Percentiles rank a stretch among this genome's conserved stretches.
Conservation (phyloP, 2,888 invertebrate genomes). For the Archaeoteleia sp. region DNA sequence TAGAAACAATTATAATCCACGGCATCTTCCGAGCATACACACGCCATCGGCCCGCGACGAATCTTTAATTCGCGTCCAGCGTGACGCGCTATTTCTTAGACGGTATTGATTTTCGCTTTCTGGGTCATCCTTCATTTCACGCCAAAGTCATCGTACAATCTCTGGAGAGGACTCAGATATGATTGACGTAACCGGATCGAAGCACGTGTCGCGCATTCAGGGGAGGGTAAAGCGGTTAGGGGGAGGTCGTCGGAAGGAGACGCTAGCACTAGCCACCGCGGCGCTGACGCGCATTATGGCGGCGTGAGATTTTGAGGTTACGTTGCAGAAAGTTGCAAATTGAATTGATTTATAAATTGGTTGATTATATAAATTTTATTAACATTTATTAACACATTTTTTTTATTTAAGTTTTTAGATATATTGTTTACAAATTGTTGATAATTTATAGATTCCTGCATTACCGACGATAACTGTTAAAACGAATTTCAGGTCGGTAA, state of each 20-base stretch:
- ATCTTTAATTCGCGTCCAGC: conserved; percentile 17
- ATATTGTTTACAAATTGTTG: too few species aligned
- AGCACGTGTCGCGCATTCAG: conserved; percentile 8
- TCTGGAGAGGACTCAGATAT: conserved; percentile 34
- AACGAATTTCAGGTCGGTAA: too few species aligned
- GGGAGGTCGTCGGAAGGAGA: background rate
- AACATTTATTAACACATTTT: too few species aligned
- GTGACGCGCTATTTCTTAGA: conserved; percentile 27
- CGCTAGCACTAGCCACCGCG: too few species aligned
- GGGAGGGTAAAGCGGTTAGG: background rate
- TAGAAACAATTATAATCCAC: background rate
- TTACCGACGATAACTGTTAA: too few species aligned
- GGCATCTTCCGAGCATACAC: conserved; percentile 1
- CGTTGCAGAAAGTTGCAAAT: too few species aligned
- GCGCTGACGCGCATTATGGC: too few species aligned
- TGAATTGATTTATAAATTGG: too few species aligned
- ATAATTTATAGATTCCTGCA: too few species aligned
- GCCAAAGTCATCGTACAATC: conserved; percentile 44
- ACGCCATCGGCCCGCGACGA: conserved; percentile 6
- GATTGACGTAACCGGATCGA: conserved; percentile 44
- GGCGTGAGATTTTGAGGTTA: too few species aligned
- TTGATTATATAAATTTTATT: too few species aligned
- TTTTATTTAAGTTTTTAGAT: too few species aligned
- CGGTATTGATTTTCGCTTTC: conserved; percentile 51
- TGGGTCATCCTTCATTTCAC: conserved; percentile 46